Conservation (phyloP, 2,113 vertebrate genomes). For the Herpetotheres cachinnans region DNA sequence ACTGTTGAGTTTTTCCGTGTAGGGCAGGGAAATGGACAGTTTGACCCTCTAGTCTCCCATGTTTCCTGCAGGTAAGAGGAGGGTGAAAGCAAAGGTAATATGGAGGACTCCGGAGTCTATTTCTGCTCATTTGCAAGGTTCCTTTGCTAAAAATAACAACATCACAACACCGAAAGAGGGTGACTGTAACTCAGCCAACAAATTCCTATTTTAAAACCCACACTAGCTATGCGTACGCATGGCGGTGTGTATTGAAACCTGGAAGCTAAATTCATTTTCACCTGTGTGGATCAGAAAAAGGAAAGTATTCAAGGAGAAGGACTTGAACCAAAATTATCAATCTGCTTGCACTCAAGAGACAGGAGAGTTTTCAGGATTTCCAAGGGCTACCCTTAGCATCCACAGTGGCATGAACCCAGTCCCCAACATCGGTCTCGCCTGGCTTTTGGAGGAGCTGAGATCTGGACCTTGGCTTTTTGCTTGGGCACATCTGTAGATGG, state of each 20-base stretch:
- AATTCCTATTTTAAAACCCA: background rate
- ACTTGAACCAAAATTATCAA: background rate
- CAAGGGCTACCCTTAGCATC: background rate
- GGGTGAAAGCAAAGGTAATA: background rate
- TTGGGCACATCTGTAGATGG: background rate
- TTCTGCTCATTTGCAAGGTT: background rate
- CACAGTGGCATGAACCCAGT: background rate
- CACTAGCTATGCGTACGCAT: rapidly evolving
- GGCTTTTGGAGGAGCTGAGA: background rate
- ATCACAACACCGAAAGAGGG: background rate
- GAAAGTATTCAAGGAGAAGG: background rate
- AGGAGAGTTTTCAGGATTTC: background rate
- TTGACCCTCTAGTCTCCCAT: too few species aligned
- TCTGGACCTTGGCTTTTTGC: background rate
- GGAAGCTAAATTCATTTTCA: background rate
- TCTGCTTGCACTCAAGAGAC: background rate
- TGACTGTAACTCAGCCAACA: background rate
- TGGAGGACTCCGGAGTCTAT: background rate
- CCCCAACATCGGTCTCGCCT: background rate
- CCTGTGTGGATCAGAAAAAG: background rate
- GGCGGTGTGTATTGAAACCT: background rate
- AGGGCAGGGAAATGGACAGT: background rate
- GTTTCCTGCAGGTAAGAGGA: background rate
- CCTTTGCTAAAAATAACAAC: background rate
- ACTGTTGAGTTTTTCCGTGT: background rate